A percentile compares a stretch with the other conserved stretches of the same genome.
phyloP scores from a whole-genome alignment of 1,140 invertebrate species.

The Globodera rostochiensis region DNA sequence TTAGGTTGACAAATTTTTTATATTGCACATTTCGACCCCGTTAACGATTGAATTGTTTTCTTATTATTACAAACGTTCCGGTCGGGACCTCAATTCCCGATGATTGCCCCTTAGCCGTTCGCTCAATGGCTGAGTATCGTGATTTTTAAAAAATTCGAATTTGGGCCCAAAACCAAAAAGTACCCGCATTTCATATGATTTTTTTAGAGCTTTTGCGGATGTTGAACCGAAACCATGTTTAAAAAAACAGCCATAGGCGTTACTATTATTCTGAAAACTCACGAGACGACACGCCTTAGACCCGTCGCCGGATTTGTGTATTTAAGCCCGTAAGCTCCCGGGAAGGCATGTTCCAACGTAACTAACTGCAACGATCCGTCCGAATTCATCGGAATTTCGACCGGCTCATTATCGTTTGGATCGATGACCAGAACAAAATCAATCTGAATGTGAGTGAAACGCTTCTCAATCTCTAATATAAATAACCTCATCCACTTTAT shows the following conservation, averaged over 20 bases:
- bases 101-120: no score
- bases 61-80: no score
- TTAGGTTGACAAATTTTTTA: no score
- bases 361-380: slow-evolving; percentile 74
- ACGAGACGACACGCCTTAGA: slow-evolving; percentile 80
- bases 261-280: slow-evolving; percentile 68
- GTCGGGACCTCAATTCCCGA: no score
- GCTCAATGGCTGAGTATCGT: no score
- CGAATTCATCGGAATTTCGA: slow-evolving; percentile 83
- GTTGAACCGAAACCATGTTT: no score
- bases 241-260: background rate
- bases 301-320: slow-evolving; percentile 84
- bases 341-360: slow-evolving; percentile 86
- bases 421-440: slow-evolving; percentile 54
- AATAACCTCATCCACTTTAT: background rate
- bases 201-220: no score
- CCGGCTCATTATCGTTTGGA: slow-evolving; percentile 85
- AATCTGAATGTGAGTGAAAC: background rate
- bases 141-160: no score
- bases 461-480: background rate
- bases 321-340: slow-evolving; percentile 88
- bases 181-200: no score
- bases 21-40: no score
- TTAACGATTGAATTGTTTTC: no score
- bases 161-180: no score